Evolutionary conservation across 2,888 invertebrate genomes (phyloP).

Genomic region (Eristalis intricaria): DNA sequence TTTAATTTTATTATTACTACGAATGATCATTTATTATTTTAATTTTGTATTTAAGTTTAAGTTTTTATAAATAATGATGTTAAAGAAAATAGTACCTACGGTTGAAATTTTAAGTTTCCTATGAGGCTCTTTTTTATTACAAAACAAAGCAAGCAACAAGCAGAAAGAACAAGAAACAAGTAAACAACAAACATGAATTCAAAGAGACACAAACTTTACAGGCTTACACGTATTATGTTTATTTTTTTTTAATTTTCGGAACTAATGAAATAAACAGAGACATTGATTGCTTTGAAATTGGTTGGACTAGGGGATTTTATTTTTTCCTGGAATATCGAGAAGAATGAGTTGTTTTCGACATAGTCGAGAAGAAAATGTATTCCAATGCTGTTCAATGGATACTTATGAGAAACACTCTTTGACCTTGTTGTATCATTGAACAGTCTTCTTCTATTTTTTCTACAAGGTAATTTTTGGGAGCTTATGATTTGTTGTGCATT

Average conservation of each 20-base stretch:
- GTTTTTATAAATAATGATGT: constrained; percentile 62
- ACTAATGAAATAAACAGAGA: constrained; percentile 8
- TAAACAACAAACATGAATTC: constrained; percentile 45
- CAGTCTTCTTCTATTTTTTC: no score
- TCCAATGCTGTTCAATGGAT: no score
- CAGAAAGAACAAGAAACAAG: constrained; percentile 46
- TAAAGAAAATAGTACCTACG: constrained; percentile 78
- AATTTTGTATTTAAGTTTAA: constrained; percentile 39
- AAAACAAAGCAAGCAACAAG: constrained; percentile 58
- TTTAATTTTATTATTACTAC: constrained; percentile 18
- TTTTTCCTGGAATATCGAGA: neutral
- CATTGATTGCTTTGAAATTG: neutral
- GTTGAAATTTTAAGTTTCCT: constrained; percentile 81
- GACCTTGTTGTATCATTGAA: no score
- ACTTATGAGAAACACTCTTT: no score
- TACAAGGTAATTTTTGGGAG: no score
- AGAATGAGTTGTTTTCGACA: neutral
- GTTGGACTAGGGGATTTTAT: neutral
- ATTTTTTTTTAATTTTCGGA: constrained; percentile 20
- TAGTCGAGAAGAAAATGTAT: no score
- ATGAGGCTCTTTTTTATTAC: constrained; percentile 80
- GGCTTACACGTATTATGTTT: constrained; percentile 5
- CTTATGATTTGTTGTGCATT: no score
- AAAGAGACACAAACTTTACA: constrained; percentile 20
- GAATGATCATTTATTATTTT: constrained; percentile 26